Conservation (phyloP, 2,888 invertebrate genomes). For the Lepas anatifera region DNA sequence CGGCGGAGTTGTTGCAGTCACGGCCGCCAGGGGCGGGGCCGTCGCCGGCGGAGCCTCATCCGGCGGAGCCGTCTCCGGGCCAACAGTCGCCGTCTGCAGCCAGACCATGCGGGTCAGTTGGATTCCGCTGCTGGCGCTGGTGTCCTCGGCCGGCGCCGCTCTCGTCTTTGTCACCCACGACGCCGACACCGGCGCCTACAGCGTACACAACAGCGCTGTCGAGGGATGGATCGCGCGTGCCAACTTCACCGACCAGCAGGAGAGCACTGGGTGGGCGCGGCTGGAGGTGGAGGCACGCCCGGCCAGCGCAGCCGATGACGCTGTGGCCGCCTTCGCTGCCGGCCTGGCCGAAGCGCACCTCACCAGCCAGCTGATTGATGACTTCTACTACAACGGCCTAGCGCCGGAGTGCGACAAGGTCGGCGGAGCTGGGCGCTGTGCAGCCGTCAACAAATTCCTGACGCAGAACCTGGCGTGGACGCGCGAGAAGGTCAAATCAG, state of each 20-base stretch:
- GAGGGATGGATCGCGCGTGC: constrained; percentile 20
- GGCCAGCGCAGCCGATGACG: background rate
- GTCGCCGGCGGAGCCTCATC: too few species aligned
- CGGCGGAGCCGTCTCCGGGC: too few species aligned
- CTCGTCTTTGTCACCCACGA: background rate
- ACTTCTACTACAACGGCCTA: background rate
- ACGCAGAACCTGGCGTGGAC: background rate
- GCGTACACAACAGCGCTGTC: constrained; percentile 10
- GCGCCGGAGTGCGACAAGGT: background rate
- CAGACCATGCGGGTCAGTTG: too few species aligned
- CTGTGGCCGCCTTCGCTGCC: background rate
- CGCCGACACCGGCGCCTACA: background rate
- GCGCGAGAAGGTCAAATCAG: background rate
- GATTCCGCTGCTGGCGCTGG: too few species aligned
- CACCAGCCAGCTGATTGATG: background rate
- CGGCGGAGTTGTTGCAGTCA: too few species aligned
- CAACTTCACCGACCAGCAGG: constrained; percentile 18
- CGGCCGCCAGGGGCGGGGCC: too few species aligned
- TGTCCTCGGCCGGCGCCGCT: constrained; percentile 1
- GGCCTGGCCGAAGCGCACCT: background rate
- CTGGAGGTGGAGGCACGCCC: background rate
- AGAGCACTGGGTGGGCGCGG: background rate
- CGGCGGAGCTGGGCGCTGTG: background rate
- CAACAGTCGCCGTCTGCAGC: too few species aligned
- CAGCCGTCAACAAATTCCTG: background rate